phyloP scores from a whole-genome alignment of 2,888 invertebrate genomes.

The Augiades crinisus region DNA sequence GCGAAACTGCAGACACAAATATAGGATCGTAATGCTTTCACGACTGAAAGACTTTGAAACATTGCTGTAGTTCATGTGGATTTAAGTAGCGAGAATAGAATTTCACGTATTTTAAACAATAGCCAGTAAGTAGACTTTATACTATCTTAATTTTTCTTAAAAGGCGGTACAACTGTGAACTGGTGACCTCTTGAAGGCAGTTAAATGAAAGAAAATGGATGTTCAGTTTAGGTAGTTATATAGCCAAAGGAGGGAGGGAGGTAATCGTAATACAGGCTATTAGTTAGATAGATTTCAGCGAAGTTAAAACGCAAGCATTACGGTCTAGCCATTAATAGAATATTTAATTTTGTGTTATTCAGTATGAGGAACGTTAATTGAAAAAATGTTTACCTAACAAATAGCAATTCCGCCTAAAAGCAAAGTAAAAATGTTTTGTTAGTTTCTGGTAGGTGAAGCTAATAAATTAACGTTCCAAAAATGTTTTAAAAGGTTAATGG shows the following conservation, averaged over 20 bases:
- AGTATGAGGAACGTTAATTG: neutral
- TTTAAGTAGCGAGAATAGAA: neutral
- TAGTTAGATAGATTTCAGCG: neutral
- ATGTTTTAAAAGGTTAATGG: neutral
- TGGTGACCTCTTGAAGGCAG: no score
- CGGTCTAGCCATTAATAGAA: neutral
- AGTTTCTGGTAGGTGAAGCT: neutral
- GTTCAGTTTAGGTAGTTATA: no score
- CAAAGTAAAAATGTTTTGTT: neutral
- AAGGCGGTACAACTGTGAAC: no score
- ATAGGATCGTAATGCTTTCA: constrained; percentile 14
- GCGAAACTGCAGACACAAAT: constrained; percentile 9
- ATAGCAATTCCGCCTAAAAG: neutral
- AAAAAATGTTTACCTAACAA: neutral
- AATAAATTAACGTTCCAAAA: neutral
- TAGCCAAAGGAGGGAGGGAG: no score
- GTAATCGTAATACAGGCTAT: no score
- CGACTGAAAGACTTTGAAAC: constrained; percentile 10
- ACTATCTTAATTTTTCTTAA: no score
- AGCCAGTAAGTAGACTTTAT: no score
- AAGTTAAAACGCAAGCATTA: neutral
- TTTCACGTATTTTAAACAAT: neutral
- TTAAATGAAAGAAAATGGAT: no score
- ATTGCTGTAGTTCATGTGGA: constrained; percentile 6
- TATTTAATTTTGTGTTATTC: neutral